Conservation (phyloP, 2,113 vertebrate genomes). For the Balaenoptera acutorostrata region DNA sequence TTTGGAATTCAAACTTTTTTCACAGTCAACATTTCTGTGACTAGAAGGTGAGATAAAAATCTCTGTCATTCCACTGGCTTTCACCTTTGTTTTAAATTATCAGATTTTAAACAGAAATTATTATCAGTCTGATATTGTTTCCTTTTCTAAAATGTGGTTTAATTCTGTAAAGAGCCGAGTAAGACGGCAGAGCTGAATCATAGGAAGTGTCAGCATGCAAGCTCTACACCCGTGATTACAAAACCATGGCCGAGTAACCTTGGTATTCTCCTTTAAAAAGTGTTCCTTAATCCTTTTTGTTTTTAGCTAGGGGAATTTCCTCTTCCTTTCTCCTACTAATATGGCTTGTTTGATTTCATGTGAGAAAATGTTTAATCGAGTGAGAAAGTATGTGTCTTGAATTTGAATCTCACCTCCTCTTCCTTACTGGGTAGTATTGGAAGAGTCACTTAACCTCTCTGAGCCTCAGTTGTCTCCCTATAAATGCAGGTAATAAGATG, state of each 20-base stretch:
- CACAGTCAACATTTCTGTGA: constrained; percentile 77
- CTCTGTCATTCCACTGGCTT: constrained; percentile 72
- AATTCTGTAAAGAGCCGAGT: constrained; percentile 57
- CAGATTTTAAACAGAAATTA: constrained; percentile 78
- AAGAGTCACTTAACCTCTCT: not conserved
- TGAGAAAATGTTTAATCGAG: not conserved
- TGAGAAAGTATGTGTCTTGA: not conserved
- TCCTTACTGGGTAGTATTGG: not conserved
- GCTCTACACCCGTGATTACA: not conserved
- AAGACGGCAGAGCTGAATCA: constrained; percentile 73
- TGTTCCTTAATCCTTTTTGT: not conserved
- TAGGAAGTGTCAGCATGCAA: constrained; percentile 57
- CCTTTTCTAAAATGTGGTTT: constrained; percentile 74
- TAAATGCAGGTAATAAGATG: not conserved
- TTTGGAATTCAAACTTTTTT: constrained; percentile 75
- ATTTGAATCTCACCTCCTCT: not conserved
- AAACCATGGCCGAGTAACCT: not conserved
- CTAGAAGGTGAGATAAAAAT: constrained; percentile 78
- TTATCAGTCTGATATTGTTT: constrained; percentile 74
- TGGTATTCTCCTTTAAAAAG: not conserved
- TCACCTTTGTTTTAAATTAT: constrained; percentile 46
- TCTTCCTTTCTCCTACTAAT: not conserved
- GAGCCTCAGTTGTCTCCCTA: not conserved
- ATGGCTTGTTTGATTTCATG: not conserved
- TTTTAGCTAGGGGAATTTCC: not conserved